A percentile compares a stretch with the other conserved stretches of the same genome.
These are phyloP conservation scores for Peribatodes rhomboidaria DNA, from an alignment of 2,888 invertebrate species.

Conservation along the genomic window DNA sequence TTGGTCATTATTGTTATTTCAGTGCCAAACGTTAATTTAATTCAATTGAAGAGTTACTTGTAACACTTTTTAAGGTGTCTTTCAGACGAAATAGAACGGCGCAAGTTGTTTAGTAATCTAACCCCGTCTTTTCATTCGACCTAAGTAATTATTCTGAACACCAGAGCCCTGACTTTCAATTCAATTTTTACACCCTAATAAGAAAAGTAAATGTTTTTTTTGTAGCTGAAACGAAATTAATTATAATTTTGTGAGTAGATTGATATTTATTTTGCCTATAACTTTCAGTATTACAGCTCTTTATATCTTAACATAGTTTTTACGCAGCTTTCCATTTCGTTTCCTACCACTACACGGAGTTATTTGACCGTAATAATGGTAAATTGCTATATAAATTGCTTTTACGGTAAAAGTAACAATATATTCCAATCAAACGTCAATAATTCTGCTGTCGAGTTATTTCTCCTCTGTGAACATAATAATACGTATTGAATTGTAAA, in stretches of 20 bases:
- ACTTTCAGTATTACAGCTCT: background rate
- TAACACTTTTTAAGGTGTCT: background rate
- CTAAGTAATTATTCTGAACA: background rate
- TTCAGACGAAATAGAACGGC: background rate
- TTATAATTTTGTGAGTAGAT: background rate
- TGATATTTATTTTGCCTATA: background rate
- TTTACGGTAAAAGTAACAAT: conserved; percentile 45
- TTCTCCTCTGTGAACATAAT: conserved; percentile 19
- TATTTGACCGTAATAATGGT: conserved; percentile 61
- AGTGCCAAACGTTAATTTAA: background rate
- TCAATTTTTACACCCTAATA: too few species aligned
- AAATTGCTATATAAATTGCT: conserved; percentile 56
- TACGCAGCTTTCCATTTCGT: conserved; percentile 49
- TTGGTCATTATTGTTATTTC: conserved; percentile 7
- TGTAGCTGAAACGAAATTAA: background rate
- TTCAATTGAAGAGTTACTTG: background rate
- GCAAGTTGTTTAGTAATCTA: background rate
- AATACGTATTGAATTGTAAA: conserved; percentile 13
- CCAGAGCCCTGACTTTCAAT: too few species aligned
- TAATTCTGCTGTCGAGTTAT: conserved; percentile 33
- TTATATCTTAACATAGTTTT: conserved; percentile 11
- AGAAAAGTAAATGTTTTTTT: background rate
- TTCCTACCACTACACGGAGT: conserved; percentile 54
- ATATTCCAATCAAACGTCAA: conserved; percentile 38
- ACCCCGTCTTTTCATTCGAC: background rate